Evolutionary conservation across 2,113 vertebrate species (phyloP).

Genomic region (Xerus inauris): DNA sequence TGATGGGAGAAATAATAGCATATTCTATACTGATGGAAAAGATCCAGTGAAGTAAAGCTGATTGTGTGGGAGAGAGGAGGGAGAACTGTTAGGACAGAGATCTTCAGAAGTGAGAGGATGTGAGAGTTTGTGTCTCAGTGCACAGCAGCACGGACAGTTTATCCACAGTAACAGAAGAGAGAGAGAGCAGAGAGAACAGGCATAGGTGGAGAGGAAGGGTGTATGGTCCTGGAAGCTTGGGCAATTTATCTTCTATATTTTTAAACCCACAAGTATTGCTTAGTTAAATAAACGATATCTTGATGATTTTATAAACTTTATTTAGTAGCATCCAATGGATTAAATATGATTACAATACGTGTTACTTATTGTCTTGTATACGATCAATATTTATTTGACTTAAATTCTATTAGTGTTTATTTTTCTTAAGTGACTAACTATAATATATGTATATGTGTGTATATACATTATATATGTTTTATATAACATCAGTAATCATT

Average conservation of each 20-base stretch:
- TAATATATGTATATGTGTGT: not conserved
- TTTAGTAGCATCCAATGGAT: not conserved
- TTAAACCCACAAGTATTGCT: not conserved
- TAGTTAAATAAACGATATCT: not conserved
- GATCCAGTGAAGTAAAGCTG: not conserved
- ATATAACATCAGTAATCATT: not conserved
- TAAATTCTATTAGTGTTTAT: not conserved
- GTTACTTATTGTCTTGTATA: not conserved
- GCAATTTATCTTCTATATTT: not conserved
- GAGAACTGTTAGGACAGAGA: not conserved
- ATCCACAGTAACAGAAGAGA: not conserved
- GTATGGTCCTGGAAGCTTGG: not conserved
- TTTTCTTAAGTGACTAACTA: conserved; percentile 40
- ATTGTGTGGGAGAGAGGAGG: not conserved
- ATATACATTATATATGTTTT: not conserved
- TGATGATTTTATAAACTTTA: not conserved
- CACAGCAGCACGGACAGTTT: not conserved
- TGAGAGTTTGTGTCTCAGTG: not conserved
- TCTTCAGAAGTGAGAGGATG: not conserved
- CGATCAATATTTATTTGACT: not conserved
- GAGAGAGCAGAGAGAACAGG: not conserved
- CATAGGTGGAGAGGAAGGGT: not conserved
- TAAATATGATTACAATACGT: conserved; percentile 17
- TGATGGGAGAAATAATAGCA: not conserved
- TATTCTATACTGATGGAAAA: not conserved